Conservation (phyloP, 2,797 vertebrate species). For the Amphiprion clarkii region DNA sequence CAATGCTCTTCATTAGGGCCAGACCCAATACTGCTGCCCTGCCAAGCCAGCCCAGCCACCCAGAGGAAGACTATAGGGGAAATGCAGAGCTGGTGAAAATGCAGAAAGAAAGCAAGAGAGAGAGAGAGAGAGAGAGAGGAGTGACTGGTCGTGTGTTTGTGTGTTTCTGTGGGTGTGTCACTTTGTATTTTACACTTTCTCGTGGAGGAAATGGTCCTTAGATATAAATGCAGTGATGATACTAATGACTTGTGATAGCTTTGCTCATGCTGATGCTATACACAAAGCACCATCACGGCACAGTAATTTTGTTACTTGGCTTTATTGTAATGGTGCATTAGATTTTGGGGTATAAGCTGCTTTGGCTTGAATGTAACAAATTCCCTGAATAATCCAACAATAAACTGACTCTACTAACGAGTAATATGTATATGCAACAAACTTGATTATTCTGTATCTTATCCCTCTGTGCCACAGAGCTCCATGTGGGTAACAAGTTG, state of each 20-base stretch:
- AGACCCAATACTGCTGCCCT: conserved; percentile 69
- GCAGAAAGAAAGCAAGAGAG: background rate
- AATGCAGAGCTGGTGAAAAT: conserved; percentile 66
- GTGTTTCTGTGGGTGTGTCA: conserved; percentile 15
- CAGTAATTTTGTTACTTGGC: no score
- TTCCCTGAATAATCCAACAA: no score
- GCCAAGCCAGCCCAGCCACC: conserved; percentile 60
- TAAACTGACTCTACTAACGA: no score
- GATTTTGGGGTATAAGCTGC: background rate
- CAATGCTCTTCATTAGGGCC: conserved; percentile 84
- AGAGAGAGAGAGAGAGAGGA: conserved; percentile 8
- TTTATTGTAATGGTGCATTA: background rate
- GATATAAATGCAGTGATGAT: conserved; percentile 30
- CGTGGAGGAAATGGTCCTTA: conserved; percentile 27
- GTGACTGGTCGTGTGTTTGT: conserved; percentile 17
- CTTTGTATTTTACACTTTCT: conserved; percentile 25
- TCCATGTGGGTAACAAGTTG: no score
- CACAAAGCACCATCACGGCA: background rate
- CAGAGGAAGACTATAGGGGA: conserved; percentile 54
- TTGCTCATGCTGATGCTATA: background rate
- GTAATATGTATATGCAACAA: no score
- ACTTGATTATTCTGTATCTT: no score
- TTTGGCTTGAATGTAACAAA: no score
- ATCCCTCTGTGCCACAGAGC: no score
- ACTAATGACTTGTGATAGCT: conserved; percentile 14